These are phyloP conservation scores for Cyclargus thomasi DNA, from an alignment of 1,140 invertebrate species.

Conservation along the genomic window DNA sequence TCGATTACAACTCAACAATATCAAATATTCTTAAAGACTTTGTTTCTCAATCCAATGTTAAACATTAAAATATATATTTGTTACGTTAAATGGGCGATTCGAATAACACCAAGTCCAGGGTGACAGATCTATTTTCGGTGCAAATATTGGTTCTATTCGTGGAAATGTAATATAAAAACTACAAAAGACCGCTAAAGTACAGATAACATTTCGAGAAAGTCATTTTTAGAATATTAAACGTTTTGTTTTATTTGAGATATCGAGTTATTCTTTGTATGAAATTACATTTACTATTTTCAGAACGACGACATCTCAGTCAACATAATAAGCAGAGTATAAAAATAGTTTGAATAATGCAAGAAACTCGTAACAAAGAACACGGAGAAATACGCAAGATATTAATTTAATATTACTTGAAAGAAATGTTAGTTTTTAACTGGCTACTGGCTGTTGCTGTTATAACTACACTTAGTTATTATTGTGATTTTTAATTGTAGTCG, in stretches of 20 bases:
- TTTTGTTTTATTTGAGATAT: not conserved
- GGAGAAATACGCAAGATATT: too few relatives aligned
- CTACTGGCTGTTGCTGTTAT: too few relatives aligned
- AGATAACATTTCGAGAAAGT: not conserved
- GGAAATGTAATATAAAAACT: not conserved
- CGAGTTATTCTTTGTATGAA: conserved; percentile 7
- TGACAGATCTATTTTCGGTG: not conserved
- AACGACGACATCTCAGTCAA: not conserved
- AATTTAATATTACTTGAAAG: too few relatives aligned
- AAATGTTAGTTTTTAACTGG: too few relatives aligned
- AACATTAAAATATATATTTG: not conserved
- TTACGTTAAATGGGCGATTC: not conserved
- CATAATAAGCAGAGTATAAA: not conserved
- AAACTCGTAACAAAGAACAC: not conserved
- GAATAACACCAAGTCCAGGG: not conserved
- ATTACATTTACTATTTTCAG: not conserved
- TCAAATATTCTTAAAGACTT: too few relatives aligned
- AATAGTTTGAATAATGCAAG: not conserved
- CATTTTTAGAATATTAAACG: not conserved
- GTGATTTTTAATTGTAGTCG: too few relatives aligned
- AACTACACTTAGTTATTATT: too few relatives aligned
- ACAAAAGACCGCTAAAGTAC: not conserved
- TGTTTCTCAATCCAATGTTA: too few relatives aligned
- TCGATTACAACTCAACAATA: too few relatives aligned
- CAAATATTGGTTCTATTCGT: not conserved